Percentiles rank a stretch among this genome's conserved stretches.
phyloP scores from a whole-genome alignment of 2,797 vertebrate species.

The Fistularia tabacaria region DNA sequence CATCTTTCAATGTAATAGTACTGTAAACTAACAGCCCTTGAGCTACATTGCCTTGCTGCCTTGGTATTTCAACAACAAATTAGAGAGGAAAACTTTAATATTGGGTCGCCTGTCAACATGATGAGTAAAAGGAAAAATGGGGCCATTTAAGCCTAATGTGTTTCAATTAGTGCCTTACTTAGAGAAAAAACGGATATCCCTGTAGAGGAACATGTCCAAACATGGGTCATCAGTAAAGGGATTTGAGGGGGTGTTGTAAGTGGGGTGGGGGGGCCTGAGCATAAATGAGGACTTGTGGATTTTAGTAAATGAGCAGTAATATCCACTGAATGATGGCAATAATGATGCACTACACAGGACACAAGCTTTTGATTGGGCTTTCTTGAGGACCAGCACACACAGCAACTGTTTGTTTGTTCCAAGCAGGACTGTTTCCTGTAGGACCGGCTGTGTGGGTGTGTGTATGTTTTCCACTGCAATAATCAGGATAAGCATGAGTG shows the following conservation, averaged over 20 bases:
- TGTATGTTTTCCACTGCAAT: constrained; percentile 69
- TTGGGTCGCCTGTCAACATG: constrained; percentile 80
- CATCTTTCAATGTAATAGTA: constrained; percentile 66
- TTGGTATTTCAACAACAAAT: constrained; percentile 66
- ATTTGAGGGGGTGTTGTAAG: constrained; percentile 12
- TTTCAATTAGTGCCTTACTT: constrained; percentile 82
- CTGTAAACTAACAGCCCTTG: constrained; percentile 65
- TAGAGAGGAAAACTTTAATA: constrained; percentile 68
- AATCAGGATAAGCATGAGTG: constrained; percentile 72
- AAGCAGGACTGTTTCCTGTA: constrained; percentile 68
- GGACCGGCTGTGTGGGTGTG: constrained; percentile 58
- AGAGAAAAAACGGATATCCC: constrained; percentile 63
- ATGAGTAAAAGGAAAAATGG: constrained; percentile 84
- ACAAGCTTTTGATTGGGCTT: constrained; percentile 73
- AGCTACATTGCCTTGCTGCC: constrained; percentile 58
- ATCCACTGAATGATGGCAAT: constrained; percentile 71
- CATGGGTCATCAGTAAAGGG: constrained; percentile 36
- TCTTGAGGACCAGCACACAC: constrained; percentile 61
- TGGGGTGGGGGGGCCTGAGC: constrained; percentile 34
- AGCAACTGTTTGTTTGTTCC: constrained; percentile 86
- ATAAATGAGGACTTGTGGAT: constrained; percentile 82
- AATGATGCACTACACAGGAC: constrained; percentile 72
- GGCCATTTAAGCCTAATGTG: constrained; percentile 87
- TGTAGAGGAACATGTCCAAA: constrained; percentile 40
- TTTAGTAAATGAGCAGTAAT: constrained; percentile 83